A percentile compares a stretch with the other conserved stretches of the same genome.
Conservation (phyloP, 2,797 vertebrate genomes). For the Tenualosa thibaudeaui region DNA sequence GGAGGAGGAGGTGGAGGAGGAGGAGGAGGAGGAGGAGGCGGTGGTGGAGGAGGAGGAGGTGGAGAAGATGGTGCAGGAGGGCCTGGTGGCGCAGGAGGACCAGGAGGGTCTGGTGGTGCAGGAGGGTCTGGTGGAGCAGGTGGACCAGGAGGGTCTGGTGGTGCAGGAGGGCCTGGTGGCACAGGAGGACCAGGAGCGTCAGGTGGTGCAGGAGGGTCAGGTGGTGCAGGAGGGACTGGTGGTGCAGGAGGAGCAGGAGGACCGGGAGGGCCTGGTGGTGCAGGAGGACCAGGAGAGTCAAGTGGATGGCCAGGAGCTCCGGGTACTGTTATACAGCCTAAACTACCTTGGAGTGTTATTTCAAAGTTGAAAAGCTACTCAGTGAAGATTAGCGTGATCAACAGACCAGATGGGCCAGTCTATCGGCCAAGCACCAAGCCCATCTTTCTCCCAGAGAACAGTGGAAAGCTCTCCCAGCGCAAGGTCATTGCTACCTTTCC, state of each 20-base stretch:
- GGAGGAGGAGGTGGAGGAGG: neutral
- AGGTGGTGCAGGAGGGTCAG: neutral
- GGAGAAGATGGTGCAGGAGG: neutral
- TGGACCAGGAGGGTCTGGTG: neutral
- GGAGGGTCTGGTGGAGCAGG: neutral
- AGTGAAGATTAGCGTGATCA: conserved; percentile 76
- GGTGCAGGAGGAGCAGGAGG: neutral
- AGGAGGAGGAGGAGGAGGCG: neutral
- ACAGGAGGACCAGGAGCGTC: neutral
- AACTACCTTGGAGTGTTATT: neutral
- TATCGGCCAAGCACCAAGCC: conserved; percentile 68
- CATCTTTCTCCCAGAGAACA: conserved; percentile 67
- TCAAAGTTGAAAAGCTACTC: conserved; percentile 56
- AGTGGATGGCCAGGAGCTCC: neutral
- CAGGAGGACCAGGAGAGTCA: neutral
- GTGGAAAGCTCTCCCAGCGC: conserved; percentile 42
- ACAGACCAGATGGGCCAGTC: conserved; percentile 72
- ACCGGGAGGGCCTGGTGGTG: neutral
- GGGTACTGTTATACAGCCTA: neutral
- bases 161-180: neutral
- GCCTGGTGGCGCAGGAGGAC: neutral
- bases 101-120: neutral
- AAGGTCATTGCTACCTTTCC: conserved; percentile 71
- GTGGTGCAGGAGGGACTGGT: neutral
- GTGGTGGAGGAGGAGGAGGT: neutral